Evolutionary conservation across 2,797 vertebrate species (phyloP), one percentile per base, ranked within the genome.

Genomic region (Leptoclinus maculatus): DNA sequence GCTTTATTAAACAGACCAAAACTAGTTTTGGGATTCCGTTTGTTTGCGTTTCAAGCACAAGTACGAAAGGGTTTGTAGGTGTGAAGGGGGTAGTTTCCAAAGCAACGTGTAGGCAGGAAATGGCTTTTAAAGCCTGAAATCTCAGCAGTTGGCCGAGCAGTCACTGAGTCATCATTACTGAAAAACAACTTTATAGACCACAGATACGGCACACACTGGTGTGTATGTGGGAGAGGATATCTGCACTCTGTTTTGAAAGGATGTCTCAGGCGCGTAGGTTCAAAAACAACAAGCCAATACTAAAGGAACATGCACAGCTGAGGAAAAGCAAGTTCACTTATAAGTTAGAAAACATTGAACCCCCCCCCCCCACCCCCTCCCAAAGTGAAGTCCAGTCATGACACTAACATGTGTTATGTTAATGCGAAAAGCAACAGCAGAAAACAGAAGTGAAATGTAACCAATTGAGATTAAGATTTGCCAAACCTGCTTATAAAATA

Each of bases 111-210:
- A 16, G 21, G 54, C 59, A 49, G 49, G 11, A 43, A 70, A 25
- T 29, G 23, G 7, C 1, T 43, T 79, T 71, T 19, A 5, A 65
- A 68, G 45, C 12, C 47, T 66, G 36, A 71, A 49, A 59, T 80
- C 32, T 75, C 51, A 25, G 57, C 47, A 39, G 38, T 19, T 41
- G 53, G 16, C 72, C 10, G 1, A 76, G 47, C 67, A 53, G 54
- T n/a, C 19, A 19, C 8, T 83, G 78, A 78, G 27, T 71, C 69
- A 71, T 71, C 66, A 43, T 43, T 0, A 5, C 75, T 47, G 64
- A 63, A 43, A 60, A 59, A 43, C 60, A 77, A 12, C 41, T 1
- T 16, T 14, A 6, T 1, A 12, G 49, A 64, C 17, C 3, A 53
- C 45, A 65, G 51, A 34, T 59, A 23, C 25, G 29, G 53, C 4